A percentile compares a stretch with the other conserved stretches of the same genome.
These are phyloP conservation scores for Temnothorax ravouxi DNA, from an alignment of 2,888 invertebrate species.

Conservation along the genomic window DNA sequence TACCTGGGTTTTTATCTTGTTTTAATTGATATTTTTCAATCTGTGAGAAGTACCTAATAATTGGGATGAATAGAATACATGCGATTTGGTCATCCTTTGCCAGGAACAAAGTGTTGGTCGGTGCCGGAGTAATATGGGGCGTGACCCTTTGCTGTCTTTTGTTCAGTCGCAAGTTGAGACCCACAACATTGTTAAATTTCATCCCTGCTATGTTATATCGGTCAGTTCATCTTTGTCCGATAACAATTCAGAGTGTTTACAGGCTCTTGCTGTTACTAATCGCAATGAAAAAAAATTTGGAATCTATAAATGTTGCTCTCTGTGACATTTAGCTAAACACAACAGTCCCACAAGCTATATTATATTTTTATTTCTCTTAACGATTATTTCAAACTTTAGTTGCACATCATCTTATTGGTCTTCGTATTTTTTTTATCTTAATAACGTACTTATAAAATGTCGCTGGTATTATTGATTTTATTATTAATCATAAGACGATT, in stretches of 20 bases:
- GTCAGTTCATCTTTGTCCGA: slow-evolving; percentile 70
- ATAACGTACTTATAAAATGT: background rate
- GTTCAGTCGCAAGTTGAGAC: slow-evolving; percentile 71
- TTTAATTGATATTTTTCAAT: background rate
- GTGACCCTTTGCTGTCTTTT: slow-evolving; percentile 76
- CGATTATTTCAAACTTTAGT: background rate
- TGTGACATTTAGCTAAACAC: background rate
- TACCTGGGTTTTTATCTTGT: background rate
- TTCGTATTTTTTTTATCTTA: background rate
- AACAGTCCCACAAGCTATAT: background rate
- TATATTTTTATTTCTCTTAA: background rate
- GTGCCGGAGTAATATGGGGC: slow-evolving; percentile 76
- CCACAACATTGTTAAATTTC: slow-evolving; percentile 72
- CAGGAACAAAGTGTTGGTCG: slow-evolving; percentile 77
- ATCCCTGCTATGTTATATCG: slow-evolving; percentile 73
- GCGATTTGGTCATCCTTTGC: slow-evolving; percentile 54
- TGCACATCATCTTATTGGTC: background rate
- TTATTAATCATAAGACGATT: background rate
- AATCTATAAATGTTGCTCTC: background rate
- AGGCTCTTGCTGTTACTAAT: slow-evolving; percentile 1
- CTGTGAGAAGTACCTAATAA: background rate
- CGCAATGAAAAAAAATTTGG: background rate
- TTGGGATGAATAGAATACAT: background rate
- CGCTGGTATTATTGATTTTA: background rate
- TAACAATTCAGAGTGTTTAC: background rate